A percentile compares a stretch with the other conserved stretches of the same genome.
phyloP scores from a whole-genome alignment of 2,797 vertebrate genomes.

The Sebastes baramenuke region DNA sequence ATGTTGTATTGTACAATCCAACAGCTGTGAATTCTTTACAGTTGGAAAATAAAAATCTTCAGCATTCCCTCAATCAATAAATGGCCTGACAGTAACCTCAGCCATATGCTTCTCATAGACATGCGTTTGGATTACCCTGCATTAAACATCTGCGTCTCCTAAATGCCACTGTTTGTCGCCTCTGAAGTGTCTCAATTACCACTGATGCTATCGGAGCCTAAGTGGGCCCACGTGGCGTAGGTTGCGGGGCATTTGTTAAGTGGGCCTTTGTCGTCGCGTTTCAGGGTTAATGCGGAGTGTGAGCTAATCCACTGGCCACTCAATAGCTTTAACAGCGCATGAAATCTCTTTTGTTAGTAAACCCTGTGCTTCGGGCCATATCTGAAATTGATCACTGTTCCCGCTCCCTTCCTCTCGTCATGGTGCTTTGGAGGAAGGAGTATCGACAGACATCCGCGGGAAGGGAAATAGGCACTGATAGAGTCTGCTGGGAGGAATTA shows the following conservation, averaged over 20 bases:
- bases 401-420: constrained; percentile 54
- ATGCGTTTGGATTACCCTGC: constrained; percentile 39
- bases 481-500: constrained; percentile 31
- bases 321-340: constrained; percentile 81
- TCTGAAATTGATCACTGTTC: constrained; percentile 81
- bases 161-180: constrained; percentile 58
- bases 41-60: constrained; percentile 6
- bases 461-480: constrained; percentile 47
- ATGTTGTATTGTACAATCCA: neutral
- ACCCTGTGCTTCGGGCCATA: constrained; percentile 73
- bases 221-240: constrained; percentile 57
- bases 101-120: neutral
- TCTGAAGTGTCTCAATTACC: constrained; percentile 76
- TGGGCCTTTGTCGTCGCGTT: constrained; percentile 69
- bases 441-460: constrained; percentile 67
- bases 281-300: constrained; percentile 77
- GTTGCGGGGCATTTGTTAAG: constrained; percentile 69
- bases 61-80: neutral
- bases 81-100: neutral
- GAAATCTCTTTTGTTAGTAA: constrained; percentile 83
- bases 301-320: constrained; percentile 81
- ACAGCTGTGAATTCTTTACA: neutral
- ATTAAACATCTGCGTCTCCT: constrained; percentile 50
- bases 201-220: constrained; percentile 66
- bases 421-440: constrained; percentile 57